Evolutionary conservation across 2,113 vertebrate species (phyloP), one percentile per base, ranked within the genome.

Genomic region (Procapra przewalskii): DNA sequence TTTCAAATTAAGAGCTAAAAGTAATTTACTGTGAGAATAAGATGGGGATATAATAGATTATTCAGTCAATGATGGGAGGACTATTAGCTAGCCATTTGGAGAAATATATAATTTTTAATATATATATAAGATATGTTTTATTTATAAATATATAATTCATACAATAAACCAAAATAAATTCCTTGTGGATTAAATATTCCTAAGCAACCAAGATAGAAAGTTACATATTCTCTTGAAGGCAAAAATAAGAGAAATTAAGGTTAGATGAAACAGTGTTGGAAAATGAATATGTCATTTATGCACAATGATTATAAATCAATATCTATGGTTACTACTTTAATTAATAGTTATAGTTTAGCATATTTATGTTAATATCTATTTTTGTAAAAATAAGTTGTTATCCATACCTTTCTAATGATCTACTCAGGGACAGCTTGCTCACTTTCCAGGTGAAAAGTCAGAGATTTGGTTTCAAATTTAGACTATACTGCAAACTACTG

Each of bases 91-190:
- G 59, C 14, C 52, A 75, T 94, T 96, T 96, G 77, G 54, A 98
- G 48, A 94, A 64, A 92, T 50, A 92, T 1, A 79, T 81, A 36
- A 40, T 94, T 93, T 94, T 52, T 57, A 48, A 83, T 90, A 75
- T 55, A 55, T 27, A 5, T 94, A 14, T 60, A 60, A 48, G 31
- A 29, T 29, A 40, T 84, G n/a, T 93, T 94, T 94, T 95, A 90
- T 64, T 96, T 93, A 75, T 91, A 94, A 96, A 96, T 79, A 45
- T 31, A 40, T 64, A 96, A 93, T 91, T 86, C 21, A 83, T 93
- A 48, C 10, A 12, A 60, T 16, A 57, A 91, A 77, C 23, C 45
- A 94, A 90, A 96, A 92, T 88, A 95, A 90, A 86, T 77, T 92
- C n/a, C 59, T 80, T 86, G 33, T 79, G 14, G 84, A 94, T 85